Conservation (phyloP, 2,113 vertebrate species). For the Heterotis niloticus region DNA sequence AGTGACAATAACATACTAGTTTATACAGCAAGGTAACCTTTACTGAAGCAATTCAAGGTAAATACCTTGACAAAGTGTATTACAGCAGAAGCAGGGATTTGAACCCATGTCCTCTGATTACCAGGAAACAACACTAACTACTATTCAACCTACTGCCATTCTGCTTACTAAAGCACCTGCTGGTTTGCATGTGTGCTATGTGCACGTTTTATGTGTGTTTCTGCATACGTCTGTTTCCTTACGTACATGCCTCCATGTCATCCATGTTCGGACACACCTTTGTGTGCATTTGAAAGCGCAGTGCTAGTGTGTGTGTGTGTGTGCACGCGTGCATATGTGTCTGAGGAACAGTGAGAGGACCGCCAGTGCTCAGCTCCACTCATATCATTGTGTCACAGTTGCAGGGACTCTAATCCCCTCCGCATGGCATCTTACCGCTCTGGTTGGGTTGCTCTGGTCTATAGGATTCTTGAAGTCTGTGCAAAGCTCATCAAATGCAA, state of each 20-base stretch:
- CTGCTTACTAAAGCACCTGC: neutral
- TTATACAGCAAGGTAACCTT: too few species aligned
- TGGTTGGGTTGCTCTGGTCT: slow-evolving; percentile 93
- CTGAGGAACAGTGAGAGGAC: neutral
- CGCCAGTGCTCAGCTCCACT: neutral
- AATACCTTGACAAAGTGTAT: too few species aligned
- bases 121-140: neutral
- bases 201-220: too few species aligned
- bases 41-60: too few species aligned
- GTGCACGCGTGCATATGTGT: slow-evolving; percentile 25
- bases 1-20: too few species aligned
- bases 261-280: neutral
- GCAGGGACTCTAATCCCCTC: slow-evolving; percentile 44
- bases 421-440: slow-evolving; percentile 75
- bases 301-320: slow-evolving; percentile 12
- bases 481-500: slow-evolving; percentile 93
- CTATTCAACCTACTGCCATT: neutral
- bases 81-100: too few species aligned
- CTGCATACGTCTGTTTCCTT: too few species aligned
- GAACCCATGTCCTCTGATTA: neutral
- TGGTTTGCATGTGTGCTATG: too few species aligned
- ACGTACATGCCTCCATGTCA: too few species aligned
- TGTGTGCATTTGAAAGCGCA: neutral
- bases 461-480: slow-evolving; percentile 98
- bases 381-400: slow-evolving; percentile 32